A percentile compares a stretch with the other conserved stretches of the same genome.
Evolutionary conservation across 1,140 invertebrate genomes (phyloP).

Genomic region (Leptopilina clavipes): DNA sequence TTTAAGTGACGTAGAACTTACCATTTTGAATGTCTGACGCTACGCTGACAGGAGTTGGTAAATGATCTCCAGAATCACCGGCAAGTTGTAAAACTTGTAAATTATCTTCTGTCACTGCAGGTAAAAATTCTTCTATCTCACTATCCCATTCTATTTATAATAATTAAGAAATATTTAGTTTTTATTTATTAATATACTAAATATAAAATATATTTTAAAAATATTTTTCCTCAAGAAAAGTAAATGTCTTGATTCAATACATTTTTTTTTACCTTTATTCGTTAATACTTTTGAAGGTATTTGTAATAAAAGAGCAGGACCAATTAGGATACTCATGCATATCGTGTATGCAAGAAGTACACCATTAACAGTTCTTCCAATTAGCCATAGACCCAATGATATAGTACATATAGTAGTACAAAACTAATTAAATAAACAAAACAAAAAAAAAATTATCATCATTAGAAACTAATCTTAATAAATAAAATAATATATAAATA

Average conservation of each 20-base stretch:
- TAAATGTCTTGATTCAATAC: too few species aligned
- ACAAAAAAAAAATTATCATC: too few species aligned
- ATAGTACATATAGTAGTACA: conserved; percentile 60
- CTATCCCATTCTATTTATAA: conserved; percentile 68
- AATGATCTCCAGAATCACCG: conserved; percentile 69
- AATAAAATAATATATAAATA: background rate
- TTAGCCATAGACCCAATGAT: conserved; percentile 65
- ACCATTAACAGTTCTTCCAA: conserved; percentile 62
- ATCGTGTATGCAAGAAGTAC: conserved; percentile 62
- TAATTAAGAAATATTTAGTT: background rate
- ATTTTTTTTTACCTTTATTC: conserved; percentile 52
- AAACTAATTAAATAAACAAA: conserved; percentile 58
- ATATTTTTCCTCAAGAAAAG: conserved; percentile 22
- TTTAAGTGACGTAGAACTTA: conserved; percentile 42
- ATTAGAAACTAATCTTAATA: too few species aligned
- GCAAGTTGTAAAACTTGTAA: conserved; percentile 69
- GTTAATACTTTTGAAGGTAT: conserved; percentile 57
- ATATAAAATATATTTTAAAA: background rate
- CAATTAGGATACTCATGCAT: conserved; percentile 66
- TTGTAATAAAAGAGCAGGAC: conserved; percentile 60
- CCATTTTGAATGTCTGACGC: conserved; percentile 61
- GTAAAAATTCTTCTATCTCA: conserved; percentile 73
- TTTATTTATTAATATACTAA: background rate
- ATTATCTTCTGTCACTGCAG: conserved; percentile 70
- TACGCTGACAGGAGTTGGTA: conserved; percentile 63